A percentile compares a stretch with the other conserved stretches of the same genome.
Conservation (phyloP, 2,888 invertebrate species). For the Anodontia alba region DNA sequence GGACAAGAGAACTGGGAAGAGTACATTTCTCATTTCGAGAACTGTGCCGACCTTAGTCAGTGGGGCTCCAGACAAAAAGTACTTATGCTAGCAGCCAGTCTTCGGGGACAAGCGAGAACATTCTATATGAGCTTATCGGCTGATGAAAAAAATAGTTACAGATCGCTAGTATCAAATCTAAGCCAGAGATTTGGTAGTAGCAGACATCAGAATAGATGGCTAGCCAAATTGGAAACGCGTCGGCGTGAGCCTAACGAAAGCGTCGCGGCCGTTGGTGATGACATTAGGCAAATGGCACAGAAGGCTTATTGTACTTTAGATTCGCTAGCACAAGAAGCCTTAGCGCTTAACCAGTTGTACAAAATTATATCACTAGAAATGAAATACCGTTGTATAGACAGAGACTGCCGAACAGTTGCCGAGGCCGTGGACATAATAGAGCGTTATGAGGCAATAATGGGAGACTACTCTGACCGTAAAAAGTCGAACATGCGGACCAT, state of each 20-base stretch:
- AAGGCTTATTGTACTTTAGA: not conserved
- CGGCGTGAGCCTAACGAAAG: slow-evolving; percentile 2
- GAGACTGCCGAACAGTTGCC: no score
- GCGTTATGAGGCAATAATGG: no score
- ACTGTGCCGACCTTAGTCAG: slow-evolving; percentile 37
- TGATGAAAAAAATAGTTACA: slow-evolving; percentile 1
- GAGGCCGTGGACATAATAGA: no score
- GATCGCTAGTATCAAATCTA: not conserved
- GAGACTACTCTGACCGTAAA: no score
- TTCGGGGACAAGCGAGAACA: slow-evolving; percentile 28
- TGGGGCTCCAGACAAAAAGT: slow-evolving; percentile 37
- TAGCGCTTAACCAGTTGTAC: not conserved
- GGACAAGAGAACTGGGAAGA: slow-evolving; percentile 44
- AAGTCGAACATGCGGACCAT: no score
- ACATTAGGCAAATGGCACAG: slow-evolving; percentile 15
- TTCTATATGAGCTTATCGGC: slow-evolving; percentile 20
- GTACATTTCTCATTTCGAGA: slow-evolving; percentile 41
- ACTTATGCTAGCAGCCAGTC: slow-evolving; percentile 21
- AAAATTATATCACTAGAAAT: no score
- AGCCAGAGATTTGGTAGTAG: slow-evolving; percentile 36
- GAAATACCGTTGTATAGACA: no score
- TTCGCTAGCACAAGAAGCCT: not conserved
- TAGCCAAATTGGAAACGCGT: slow-evolving; percentile 25
- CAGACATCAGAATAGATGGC: no score
- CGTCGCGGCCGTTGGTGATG: slow-evolving; percentile 33